Evolutionary conservation across 2,113 vertebrate species (phyloP), one percentile per base, ranked within the genome.

Genomic region (Eolophus roseicapilla): DNA sequence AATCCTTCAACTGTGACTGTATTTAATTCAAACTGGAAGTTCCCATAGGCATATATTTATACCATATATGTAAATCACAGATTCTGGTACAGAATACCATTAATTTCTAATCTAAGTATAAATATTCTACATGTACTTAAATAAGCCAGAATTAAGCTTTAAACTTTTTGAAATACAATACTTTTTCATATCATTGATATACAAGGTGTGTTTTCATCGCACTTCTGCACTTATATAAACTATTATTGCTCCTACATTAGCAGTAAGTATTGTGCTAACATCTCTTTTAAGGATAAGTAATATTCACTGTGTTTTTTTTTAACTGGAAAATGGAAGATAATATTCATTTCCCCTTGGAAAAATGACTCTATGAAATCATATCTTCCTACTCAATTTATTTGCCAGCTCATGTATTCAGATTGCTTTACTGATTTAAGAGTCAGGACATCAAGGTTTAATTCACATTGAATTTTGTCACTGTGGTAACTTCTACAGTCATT

Each of bases 271-370:
- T 41, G 21, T 81, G 76, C 89, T 68, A 91, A 75, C 47, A 80
- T 39, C 10, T 86, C 29, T 84, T 92, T 77, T 71, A 90, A 49
- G 75, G 43, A 64, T 80, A 69, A 93, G 33, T 77, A 90, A 93
- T 67, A 25, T 55, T 90, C 20, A 17, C 39, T 78, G 19, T 37
- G 55, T 60, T 80, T 90, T 83, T n/a, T 93, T 85, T 95, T 70
- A 88, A 92, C 63, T 92, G 60, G 75, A 90, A 96, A 92, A 86
- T 75, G 35, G 75, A 85, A 88, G 60, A 75, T 59, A 92, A 94
- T 47, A 81, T 47, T 76, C 11, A 59, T 91, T 93, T 90, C 43
- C 43, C 46, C 39, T 89, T 7, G 11, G 74, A 95, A 94, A 93
- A 82, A 76, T 60, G 16, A 46, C 74, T 83, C 9, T 27, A 75